Conservation (phyloP, 2,888 invertebrate genomes). For the Phengaris arion region DNA sequence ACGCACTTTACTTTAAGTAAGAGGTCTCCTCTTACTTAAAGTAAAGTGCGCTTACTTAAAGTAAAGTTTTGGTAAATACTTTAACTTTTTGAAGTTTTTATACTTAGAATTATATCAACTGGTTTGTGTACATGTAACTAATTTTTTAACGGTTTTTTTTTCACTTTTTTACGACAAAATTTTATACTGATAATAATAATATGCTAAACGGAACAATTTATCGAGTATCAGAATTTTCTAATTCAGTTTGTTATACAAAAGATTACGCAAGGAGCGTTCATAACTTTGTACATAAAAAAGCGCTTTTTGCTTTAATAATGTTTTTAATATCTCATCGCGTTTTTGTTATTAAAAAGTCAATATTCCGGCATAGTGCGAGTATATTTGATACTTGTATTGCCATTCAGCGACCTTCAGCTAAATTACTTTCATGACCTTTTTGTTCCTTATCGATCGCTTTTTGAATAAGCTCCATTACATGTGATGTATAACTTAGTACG, state of each 20-base stretch:
- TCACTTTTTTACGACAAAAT: no score
- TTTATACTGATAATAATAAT: no score
- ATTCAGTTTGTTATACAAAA: not conserved
- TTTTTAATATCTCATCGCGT: slow-evolving; percentile 4
- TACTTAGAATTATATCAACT: no score
- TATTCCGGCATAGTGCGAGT: not conserved
- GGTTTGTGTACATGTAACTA: no score
- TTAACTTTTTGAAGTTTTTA: no score
- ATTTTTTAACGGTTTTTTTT: no score
- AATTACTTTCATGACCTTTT: slow-evolving; percentile 12
- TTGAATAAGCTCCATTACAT: not conserved
- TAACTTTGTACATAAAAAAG: not conserved
- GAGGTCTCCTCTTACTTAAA: no score
- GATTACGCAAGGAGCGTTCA: not conserved
- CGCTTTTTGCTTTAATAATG: not conserved
- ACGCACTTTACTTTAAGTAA: no score
- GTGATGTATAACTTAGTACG: not conserved
- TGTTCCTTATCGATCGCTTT: slow-evolving; percentile 8
- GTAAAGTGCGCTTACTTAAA: no score
- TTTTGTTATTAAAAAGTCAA: slow-evolving; percentile 16
- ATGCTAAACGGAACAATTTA: no score
- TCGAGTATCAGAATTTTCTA: not conserved
- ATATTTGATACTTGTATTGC: slow-evolving; percentile 6
- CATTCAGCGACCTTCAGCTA: not conserved
- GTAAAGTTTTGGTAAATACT: no score